These are phyloP conservation scores for Stenoptilia bipunctidactyla DNA, from an alignment of 2,888 invertebrate genomes.

Conservation along the genomic window DNA sequence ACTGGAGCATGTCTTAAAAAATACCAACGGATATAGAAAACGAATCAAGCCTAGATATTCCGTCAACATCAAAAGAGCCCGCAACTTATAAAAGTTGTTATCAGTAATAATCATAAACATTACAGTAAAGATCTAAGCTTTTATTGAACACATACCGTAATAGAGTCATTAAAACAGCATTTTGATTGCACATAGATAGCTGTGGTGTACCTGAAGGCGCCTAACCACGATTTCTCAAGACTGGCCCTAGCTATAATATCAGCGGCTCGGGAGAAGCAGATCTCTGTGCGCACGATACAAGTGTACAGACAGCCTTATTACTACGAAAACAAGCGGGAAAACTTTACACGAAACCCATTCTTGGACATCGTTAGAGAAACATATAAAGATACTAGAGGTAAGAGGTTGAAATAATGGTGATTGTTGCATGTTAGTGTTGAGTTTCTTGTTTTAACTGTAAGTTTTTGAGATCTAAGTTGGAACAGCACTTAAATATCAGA, in stretches of 20 bases:
- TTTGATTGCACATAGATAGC: conserved; percentile 72
- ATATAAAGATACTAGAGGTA: conserved; percentile 89
- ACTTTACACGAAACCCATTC: conserved; percentile 89
- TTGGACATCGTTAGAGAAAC: conserved; percentile 85
- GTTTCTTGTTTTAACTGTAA: too few relatives aligned
- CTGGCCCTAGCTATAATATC: conserved; percentile 84
- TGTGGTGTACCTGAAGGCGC: conserved; percentile 85
- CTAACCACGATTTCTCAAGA: conserved; percentile 79
- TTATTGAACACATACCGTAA: too few relatives aligned
- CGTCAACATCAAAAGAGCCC: too few relatives aligned
- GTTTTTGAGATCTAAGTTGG: too few relatives aligned
- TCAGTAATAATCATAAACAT: too few relatives aligned
- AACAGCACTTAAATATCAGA: too few relatives aligned
- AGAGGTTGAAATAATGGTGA: conserved; percentile 45
- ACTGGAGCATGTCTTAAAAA: too few relatives aligned
- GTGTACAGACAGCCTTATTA: conserved; percentile 71
- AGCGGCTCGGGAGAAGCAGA: conserved; percentile 78
- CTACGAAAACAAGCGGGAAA: conserved; percentile 74
- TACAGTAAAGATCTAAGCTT: too few relatives aligned
- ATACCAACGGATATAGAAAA: too few relatives aligned
- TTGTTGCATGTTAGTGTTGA: too few relatives aligned
- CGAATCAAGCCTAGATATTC: too few relatives aligned
- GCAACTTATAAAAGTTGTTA: too few relatives aligned
- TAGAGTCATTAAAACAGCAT: conserved; percentile 2
- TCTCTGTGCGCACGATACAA: conserved; percentile 74